Base-by-base conservation (phyloP, 2,888 invertebrate genomes). In the Taphrorychus bicolor region DNA sequence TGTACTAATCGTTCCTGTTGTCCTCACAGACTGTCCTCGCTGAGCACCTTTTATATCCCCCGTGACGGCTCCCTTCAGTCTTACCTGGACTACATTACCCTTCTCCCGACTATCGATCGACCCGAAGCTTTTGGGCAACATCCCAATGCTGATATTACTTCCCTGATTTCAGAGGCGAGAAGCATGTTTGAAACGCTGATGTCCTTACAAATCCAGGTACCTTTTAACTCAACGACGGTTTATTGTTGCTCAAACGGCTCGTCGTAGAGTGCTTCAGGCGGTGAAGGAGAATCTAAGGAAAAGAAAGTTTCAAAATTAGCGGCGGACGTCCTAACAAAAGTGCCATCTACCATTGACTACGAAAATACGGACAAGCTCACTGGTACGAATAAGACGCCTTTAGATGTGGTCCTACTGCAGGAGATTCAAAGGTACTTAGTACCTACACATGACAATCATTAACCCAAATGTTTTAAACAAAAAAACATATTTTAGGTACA, bases 121-220 rank as follows among this genome's bases (percentile, higher is more conserved):
- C 94, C 95, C 0, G 94, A 95, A 84, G 92, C 91, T 0, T 92
- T 95, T 75, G 95, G 95, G 0, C 95, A 95, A 78, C 95, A 95
- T 82, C 88, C 92, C 1, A 95, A 95, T 74, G 95, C 95, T 0
- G 95, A 95, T 79, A 94, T 96, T 71, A 89, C 93, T 3, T 93
- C 93, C 0, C 87, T 93, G 49, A 94, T 95, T 45, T 90, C 89
- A 77, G 94, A 95, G 77, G 89, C 93, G 0, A 82, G 90, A 69
- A 85, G 86, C 63, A 85, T 95, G 80, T 93, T 93, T 76, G 88
- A 89, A 59, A 93, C 93, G 0, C 82, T 95, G 42, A 88, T 94
- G 80, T 88, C 91, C 0, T 85, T 95, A 72, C 91, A 94, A 73
- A 88, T 90, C 5, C 90, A 92, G 61, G 70, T 70, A 59, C 18